Evolutionary conservation across 2,797 vertebrate species (phyloP).

Genomic region (Oreochromis grahami): DNA sequence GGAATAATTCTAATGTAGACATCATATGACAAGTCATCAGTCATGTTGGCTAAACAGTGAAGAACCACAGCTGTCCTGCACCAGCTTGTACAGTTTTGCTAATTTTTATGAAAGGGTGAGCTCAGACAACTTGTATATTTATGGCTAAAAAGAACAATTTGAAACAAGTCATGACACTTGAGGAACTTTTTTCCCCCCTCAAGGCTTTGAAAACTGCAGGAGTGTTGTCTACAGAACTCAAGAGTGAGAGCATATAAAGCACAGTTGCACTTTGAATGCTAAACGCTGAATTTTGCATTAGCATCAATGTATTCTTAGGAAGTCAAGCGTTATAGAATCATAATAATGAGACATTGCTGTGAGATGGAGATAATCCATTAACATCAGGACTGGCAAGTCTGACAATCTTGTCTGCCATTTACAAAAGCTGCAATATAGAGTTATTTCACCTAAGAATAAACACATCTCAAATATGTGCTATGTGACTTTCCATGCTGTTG

Average conservation of each 20-base stretch:
- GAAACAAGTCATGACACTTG: neutral
- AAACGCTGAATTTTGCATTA: constrained; percentile 25
- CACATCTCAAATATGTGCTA: neutral
- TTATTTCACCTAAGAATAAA: neutral
- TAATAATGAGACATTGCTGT: neutral
- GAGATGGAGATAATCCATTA: constrained; percentile 17
- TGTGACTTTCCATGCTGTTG: neutral
- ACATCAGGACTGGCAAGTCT: neutral
- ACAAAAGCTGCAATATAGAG: neutral
- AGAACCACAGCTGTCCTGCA: neutral
- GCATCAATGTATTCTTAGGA: constrained; percentile 17
- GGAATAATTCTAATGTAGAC: neutral
- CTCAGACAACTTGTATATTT: neutral
- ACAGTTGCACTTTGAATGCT: neutral
- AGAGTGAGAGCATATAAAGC: neutral
- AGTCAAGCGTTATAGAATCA: neutral
- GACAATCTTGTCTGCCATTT: neutral
- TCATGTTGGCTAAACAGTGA: neutral
- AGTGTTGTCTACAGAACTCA: neutral
- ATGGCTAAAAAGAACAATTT: neutral
- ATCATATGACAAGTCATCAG: neutral
- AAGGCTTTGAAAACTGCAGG: neutral
- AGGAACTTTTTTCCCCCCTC: fast-evolving
- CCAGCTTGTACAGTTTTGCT: neutral
- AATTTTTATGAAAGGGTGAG: neutral